Conservation (phyloP, 2,113 vertebrate genomes). For the Rhea pennata region DNA sequence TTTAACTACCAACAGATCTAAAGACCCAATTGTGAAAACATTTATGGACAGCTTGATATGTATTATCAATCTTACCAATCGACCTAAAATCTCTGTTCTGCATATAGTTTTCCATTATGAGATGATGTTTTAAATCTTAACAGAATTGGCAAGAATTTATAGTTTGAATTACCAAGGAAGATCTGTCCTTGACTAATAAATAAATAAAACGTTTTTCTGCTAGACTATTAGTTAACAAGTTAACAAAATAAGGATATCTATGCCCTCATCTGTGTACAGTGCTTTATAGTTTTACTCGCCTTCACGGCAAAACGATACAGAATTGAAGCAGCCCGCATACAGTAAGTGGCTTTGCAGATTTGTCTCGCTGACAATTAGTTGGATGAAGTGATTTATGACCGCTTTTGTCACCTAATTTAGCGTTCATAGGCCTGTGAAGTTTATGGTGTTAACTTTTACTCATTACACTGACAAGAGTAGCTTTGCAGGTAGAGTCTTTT, state of each 20-base stretch:
- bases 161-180: neutral
- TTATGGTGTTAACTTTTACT: constrained; percentile 22
- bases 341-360: neutral
- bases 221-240: neutral
- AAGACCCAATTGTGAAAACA: neutral
- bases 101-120: neutral
- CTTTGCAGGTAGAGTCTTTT: constrained; percentile 2
- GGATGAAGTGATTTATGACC: neutral
- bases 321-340: neutral
- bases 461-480: neutral
- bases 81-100: neutral
- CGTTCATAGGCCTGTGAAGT: constrained; percentile 12
- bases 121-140: neutral
- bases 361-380: neutral
- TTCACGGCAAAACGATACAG: neutral
- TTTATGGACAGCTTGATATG: fast-evolving
- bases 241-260: neutral
- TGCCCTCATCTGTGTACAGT: neutral
- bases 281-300: fast-evolving
- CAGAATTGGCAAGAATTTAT: neutral
- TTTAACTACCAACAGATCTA: neutral
- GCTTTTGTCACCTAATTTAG: constrained; percentile 26
- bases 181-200: neutral
- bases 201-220: neutral
- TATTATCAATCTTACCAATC: neutral